Base-by-base conservation (phyloP, 1,140 invertebrate species). In the Vollenhovia emeryi region DNA sequence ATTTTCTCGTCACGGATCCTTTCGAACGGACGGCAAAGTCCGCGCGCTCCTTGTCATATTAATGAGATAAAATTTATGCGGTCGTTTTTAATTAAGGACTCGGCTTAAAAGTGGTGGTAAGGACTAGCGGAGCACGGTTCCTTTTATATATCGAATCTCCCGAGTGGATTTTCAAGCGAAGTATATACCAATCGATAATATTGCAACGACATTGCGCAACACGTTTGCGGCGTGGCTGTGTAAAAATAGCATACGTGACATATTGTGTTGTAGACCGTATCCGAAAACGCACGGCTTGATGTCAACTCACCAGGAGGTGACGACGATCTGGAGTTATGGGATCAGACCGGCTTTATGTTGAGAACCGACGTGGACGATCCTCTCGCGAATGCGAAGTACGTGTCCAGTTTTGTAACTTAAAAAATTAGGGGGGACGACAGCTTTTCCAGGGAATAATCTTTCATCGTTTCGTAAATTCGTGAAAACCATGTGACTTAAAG, bases 271-370 rank as follows among this genome's bases (percentile, higher is more conserved):
- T 82, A 94, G 93, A 94, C 93, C 13, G 92, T 94, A 0, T 93
- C 93, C 1, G 93, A 94, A 85, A 93, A 94, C 82, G 93, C 91
- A 52, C 86, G 92, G 60, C 82, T 94, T 13, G 93, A 93, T 60
- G 89, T 91, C 18, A 93, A 90, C 68, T 90, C 92, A 5, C 89
- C 92, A 11, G 45, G 40, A 62, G 55, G 89, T 7, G 93, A 94
- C 36, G 93, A 94, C n/a, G 93, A 94, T 24, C 74, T 93, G 27
- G 93, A 94, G 18, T 86, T 94, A 71, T 94, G 93, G 93, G 93
- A 94, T 59, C 93, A 94, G 85, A 90, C 92, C n/a, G 93, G 93
- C 60, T 94, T 93, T 85, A 94, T 94, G 93, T 83, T 94, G 69
- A 93, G 92, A 64, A 90, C 30, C 74, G 92, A 94, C 55, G 85